Evolutionary conservation across 2,113 vertebrate genomes (phyloP).

Genomic region (Cyrtonyx montezumae): DNA sequence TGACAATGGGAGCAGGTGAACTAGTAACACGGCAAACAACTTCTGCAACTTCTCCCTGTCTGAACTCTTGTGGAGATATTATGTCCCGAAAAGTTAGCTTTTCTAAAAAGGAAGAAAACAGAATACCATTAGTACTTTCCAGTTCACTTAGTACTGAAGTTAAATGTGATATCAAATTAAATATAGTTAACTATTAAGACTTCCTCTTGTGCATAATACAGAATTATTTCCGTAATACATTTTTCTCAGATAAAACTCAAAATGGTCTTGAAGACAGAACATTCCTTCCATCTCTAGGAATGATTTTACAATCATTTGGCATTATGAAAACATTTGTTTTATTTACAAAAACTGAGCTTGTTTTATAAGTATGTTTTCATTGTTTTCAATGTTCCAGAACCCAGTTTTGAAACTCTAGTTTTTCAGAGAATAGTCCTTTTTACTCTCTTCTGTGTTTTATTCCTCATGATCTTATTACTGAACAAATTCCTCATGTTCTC

Average conservation of each 20-base stretch:
- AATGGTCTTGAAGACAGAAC: not conserved
- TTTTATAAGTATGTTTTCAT: not conserved
- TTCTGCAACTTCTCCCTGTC: slow-evolving; percentile 91
- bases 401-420: not conserved
- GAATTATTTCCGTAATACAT: not conserved
- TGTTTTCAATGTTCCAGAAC: not conserved
- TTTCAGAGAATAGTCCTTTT: not conserved
- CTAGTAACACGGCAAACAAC: slow-evolving; percentile 93
- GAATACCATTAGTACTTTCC: not conserved
- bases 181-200: not conserved
- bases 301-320: not conserved
- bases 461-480: not conserved
- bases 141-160: not conserved
- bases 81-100: slow-evolving; percentile 93
- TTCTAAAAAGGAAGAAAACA: slow-evolving; percentile 79
- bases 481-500: not conserved
- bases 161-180: not conserved
- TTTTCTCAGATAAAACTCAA: not conserved
- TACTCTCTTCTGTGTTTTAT: not conserved
- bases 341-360: not conserved
- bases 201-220: not conserved
- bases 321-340: not conserved
- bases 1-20: slow-evolving; percentile 91
- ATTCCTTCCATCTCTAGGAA: not conserved
- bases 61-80: slow-evolving; percentile 93